Percentiles rank a stretch among this genome's conserved stretches.
These are phyloP conservation scores for Campoletis sonorensis DNA, from an alignment of 1,140 invertebrate species.

Conservation along the genomic window DNA sequence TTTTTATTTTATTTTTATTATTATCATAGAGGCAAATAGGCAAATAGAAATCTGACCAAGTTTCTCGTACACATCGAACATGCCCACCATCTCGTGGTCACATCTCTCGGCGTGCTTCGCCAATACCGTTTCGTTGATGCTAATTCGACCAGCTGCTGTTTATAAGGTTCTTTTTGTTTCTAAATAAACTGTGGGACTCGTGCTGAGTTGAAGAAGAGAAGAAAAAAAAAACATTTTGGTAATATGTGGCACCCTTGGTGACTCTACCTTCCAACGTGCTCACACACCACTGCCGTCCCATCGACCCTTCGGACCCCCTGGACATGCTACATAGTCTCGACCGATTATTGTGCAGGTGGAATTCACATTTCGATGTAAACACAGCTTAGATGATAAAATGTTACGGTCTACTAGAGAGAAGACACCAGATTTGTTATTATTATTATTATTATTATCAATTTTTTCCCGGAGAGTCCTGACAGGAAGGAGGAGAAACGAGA, in stretches of 20 bases:
- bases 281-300: not conserved
- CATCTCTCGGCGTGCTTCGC: not conserved
- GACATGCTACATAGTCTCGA: conserved; percentile 4
- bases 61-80: not conserved
- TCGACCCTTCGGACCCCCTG: conserved; percentile 15
- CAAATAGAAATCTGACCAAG: conserved; percentile 22
- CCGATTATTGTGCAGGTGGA: conserved; percentile 14
- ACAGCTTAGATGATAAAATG: not conserved
- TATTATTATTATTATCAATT: no score
- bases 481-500: no score
- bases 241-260: conserved; percentile 33
- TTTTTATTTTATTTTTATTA: no score
- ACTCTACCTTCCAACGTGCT: not conserved
- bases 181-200: not conserved
- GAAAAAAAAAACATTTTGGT: conserved; percentile 7
- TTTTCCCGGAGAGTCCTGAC: no score
- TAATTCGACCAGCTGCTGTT: conserved; percentile 33
- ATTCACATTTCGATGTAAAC: not conserved
- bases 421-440: not conserved
- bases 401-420: not conserved
- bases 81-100: not conserved
- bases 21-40: no score
- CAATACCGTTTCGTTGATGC: conserved; percentile 38
- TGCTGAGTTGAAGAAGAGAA: not conserved
- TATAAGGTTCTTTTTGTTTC: not conserved